These are phyloP conservation scores for Caenorhabditis imperialis DNA, from an alignment of 2,888 invertebrate genomes.

Conservation along the genomic window DNA sequence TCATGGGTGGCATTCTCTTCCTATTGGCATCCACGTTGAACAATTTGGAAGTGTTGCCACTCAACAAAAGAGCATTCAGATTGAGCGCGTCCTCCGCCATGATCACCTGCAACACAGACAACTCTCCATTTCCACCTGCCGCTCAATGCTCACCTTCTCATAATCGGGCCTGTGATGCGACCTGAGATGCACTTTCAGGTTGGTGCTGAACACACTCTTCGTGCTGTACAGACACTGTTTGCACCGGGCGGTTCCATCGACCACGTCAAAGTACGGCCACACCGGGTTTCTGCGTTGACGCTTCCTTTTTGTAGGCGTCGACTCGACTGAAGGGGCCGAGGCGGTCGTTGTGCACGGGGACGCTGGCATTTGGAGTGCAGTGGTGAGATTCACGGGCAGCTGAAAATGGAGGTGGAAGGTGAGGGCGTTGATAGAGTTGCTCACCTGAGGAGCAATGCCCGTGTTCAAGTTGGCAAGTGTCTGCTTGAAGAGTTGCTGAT, in stretches of 20 bases:
- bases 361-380: conserved; percentile 41
- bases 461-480: conserved; percentile 41
- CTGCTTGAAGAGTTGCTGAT: conserved; percentile 50
- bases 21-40: conserved; percentile 58
- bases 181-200: conserved; percentile 74
- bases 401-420: too few species aligned
- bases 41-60: conserved; percentile 63
- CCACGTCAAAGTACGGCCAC: conserved; percentile 73
- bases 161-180: conserved; percentile 73
- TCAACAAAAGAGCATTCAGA: conserved; percentile 64
- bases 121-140: conserved; percentile 4
- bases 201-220: conserved; percentile 73
- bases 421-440: neutral
- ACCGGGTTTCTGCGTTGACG: conserved; percentile 73
- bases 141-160: conserved; percentile 62
- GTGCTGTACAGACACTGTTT: conserved; percentile 74
- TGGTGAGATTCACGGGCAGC: conserved; percentile 39
- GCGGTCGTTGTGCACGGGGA: conserved; percentile 44
- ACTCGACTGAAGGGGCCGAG: conserved; percentile 39
- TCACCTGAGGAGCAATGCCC: conserved; percentile 31
- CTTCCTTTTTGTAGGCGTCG: conserved; percentile 68
- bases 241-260: conserved; percentile 70
- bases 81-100: conserved; percentile 71
- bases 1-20: conserved; percentile 70
- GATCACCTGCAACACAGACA: conserved; percentile 64